A percentile compares a stretch with the other conserved stretches of the same genome.
phyloP scores from a whole-genome alignment of 2,888 invertebrate genomes.

The Exocentrus adspersus region DNA sequence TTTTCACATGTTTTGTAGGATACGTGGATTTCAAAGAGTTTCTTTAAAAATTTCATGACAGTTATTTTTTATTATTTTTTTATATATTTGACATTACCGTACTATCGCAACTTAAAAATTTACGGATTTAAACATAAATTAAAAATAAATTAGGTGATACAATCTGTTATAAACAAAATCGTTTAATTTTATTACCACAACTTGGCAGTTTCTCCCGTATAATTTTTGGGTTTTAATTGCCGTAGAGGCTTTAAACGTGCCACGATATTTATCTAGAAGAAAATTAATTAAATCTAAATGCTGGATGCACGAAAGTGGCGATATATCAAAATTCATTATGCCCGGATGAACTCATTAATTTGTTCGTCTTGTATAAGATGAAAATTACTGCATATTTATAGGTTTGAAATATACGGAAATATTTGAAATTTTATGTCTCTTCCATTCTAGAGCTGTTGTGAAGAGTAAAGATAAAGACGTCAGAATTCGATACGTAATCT shows the following conservation, averaged over 20 bases:
- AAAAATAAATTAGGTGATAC: not conserved
- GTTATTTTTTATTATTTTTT: not conserved
- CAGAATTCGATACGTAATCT: too few relatives aligned
- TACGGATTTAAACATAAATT: too few relatives aligned
- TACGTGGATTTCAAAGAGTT: too few relatives aligned
- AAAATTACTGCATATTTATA: too few relatives aligned
- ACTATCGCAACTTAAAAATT: not conserved
- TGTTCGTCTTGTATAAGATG: not conserved
- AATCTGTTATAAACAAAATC: not conserved
- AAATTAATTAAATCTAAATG: not conserved
- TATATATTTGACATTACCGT: not conserved
- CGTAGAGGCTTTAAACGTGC: not conserved
- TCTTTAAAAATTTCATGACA: too few relatives aligned
- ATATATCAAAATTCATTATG: not conserved
- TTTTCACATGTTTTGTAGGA: too few relatives aligned
- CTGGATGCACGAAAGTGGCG: not conserved
- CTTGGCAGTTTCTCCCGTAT: not conserved
- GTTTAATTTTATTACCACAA: not conserved
- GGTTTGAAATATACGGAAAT: too few relatives aligned
- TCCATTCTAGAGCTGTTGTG: too few relatives aligned
- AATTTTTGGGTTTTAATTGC: not conserved
- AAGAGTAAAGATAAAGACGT: too few relatives aligned
- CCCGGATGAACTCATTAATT: not conserved
- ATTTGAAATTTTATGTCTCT: too few relatives aligned
- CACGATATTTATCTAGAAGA: not conserved